These are phyloP conservation scores for Hylyphantes graminicola DNA, from an alignment of 1,140 invertebrate genomes.

Conservation along the genomic window DNA sequence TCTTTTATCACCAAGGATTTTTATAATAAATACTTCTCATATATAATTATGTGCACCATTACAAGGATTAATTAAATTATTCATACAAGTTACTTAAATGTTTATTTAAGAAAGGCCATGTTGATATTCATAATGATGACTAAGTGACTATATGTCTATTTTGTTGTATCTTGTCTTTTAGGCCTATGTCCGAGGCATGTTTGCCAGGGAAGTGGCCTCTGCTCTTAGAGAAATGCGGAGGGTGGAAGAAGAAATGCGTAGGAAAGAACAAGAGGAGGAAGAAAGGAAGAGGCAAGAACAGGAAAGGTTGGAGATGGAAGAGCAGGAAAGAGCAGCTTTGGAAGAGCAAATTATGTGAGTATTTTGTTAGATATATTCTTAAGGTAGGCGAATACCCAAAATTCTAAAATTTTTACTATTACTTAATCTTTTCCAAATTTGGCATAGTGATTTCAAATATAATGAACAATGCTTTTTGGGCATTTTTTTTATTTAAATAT, in stretches of 20 bases:
- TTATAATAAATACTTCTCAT: no score
- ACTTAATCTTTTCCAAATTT: no score
- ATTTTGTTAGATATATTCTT: background rate
- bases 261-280: slow-evolving; percentile 79
- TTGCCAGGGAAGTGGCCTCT: slow-evolving; percentile 83
- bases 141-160: background rate
- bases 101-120: background rate
- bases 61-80: no score
- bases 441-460: no score
- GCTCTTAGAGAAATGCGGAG: slow-evolving; percentile 87
- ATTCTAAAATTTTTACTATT: no score
- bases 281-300: slow-evolving; percentile 72
- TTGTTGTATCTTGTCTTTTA: slow-evolving; percentile 30
- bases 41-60: no score
- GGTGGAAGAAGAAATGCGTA: slow-evolving; percentile 91
- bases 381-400: no score
- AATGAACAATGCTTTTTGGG: no score
- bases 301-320: slow-evolving; percentile 60
- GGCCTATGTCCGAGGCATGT: slow-evolving; percentile 83
- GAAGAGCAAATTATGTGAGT: slow-evolving; percentile 55
- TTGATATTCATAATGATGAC: no score
- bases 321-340: slow-evolving; percentile 51
- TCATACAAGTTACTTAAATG: no score
- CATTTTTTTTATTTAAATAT: no score
- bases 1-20: no score